Conservation (phyloP, 2,888 invertebrate genomes). For the Epinotia bilunana region DNA sequence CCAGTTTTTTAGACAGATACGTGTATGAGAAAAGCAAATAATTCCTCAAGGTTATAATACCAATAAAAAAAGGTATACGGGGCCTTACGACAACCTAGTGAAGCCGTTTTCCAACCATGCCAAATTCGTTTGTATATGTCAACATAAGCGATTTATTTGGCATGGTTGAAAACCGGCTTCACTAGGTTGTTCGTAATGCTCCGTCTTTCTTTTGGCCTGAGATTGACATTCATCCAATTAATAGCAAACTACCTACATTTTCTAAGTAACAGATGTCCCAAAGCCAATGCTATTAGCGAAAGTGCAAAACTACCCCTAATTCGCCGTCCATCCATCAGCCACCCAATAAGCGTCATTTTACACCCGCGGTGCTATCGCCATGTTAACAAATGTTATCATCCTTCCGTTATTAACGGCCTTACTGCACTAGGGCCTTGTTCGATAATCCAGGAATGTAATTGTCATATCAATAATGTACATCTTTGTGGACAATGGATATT, state of each 20-base stretch:
- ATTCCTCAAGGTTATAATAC: no score
- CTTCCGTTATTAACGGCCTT: slow-evolving; percentile 65
- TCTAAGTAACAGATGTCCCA: slow-evolving; percentile 32
- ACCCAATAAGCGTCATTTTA: slow-evolving; percentile 51
- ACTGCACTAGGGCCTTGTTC: slow-evolving; percentile 45
- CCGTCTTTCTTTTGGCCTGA: no score
- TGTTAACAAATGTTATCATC: slow-evolving; percentile 71
- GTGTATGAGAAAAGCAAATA: no score
- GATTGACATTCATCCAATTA: slow-evolving; percentile 30
- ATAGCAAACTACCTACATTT: slow-evolving; percentile 31
- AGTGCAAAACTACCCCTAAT: slow-evolving; percentile 23
- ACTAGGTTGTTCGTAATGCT: no score
- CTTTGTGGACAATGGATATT: slow-evolving; percentile 11
- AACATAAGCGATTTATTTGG: no score
- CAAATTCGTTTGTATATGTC: no score
- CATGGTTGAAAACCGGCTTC: no score
- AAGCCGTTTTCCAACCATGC: no score
- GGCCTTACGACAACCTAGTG: no score
- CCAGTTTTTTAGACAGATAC: no score
- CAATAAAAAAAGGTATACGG: no score
- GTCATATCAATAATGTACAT: slow-evolving; percentile 29
- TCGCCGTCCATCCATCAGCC: slow-evolving; percentile 14
- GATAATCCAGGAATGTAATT: slow-evolving; percentile 28
- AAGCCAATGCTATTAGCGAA: slow-evolving; percentile 31
- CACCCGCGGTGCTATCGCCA: slow-evolving; percentile 50